Evolutionary conservation across 2,888 invertebrate genomes (phyloP), one percentile per base, ranked within the genome.

Genomic region (Tetragonula carbonaria): DNA sequence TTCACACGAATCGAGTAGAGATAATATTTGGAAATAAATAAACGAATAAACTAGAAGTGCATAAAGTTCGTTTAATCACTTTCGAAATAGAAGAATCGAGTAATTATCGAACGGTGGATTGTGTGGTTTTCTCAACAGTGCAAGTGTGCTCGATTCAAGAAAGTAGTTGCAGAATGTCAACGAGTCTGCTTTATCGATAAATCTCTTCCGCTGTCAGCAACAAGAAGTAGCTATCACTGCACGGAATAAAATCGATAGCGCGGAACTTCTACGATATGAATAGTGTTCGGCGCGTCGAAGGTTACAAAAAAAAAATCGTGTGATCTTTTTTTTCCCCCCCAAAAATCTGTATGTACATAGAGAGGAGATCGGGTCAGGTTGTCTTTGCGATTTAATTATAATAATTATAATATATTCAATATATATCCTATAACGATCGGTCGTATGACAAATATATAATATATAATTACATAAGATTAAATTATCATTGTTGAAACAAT

Each of bases 171-270:
- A 73, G 78, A 87, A 82, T 73, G 62, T 82, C 84, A 80, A 82
- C 68, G 82, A 84, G 83, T 78, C 88, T 90, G 91, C 90, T 86
- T 86, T 90, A 91, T 91, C 91, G 80, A 87, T 75, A 73, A 79
- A 91, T 92, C 91, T 90, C 82, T 81, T 77, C 78, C 79, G 67
- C 77, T 80, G 85, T 90, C 91, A 90, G 90, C 89, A 83, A 55
- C 65, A 55, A 79, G 67, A 57, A 74, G 68, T 74, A 66, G 28
- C 70, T 74, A 71, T 57, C 68, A 51, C 50, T 33, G 53, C 33
- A 50, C 28, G 50, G 62, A 68, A 33, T 38, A 65, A 59, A 71
- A 81, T 86, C 80, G 78, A 86, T 78, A 81, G 38, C 51, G 28
- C 33, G 23, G 65, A 74, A 33, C 28, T 59, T 67, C 50, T 51